Base-by-base conservation (phyloP, 2,797 vertebrate genomes). In the Karalla daura region DNA sequence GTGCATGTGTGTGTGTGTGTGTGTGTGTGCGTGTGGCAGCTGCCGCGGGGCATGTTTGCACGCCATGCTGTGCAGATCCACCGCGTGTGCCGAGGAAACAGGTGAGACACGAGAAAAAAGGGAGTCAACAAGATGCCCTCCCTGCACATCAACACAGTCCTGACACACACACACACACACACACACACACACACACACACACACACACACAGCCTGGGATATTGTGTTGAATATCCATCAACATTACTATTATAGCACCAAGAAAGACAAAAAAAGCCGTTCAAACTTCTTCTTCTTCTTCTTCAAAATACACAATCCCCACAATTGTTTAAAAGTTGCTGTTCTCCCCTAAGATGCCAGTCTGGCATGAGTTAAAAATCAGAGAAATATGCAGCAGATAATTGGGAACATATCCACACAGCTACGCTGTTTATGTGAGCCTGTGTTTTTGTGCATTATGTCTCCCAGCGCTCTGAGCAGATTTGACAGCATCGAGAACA, bases 351-450 rank as follows among this genome's bases (percentile, higher is more conserved):
- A 66, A 81, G 86, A 88, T 85, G 80, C 74, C 86, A 71, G 84
- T 84, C 85, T 89, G 87, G 76, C 74, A 77, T 53, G 67, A 84
- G 77, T 90, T 89, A 83, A 74, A 85, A 90, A 90, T 89, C 85
- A 86, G 81, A 83, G 68, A 85, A 88, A 78, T 82, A 86, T 85
- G 85, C 83, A 65, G 72, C 63, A 81, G 85, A 86, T 92, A 90
- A 92, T 90, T 88, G 82, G 74, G 83, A 91, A 74, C 89, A 90
- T 87, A 77, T 85, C 76, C 70, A 17, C 80, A 67, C 55, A 56
- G 74, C 69, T n/a, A 37, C 71, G 58, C 40, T 88, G 90, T 92
- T 91, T 90, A 89, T 72, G 75, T 76, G 81, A 89, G 63, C 72
- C 75, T 61, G 47, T 86, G 86, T 80, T 85, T 87, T 83, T 46